Evolutionary conservation across 2,888 invertebrate species (phyloP), one percentile per base, ranked within the genome.

Genomic region (Eristalis pertinax): DNA sequence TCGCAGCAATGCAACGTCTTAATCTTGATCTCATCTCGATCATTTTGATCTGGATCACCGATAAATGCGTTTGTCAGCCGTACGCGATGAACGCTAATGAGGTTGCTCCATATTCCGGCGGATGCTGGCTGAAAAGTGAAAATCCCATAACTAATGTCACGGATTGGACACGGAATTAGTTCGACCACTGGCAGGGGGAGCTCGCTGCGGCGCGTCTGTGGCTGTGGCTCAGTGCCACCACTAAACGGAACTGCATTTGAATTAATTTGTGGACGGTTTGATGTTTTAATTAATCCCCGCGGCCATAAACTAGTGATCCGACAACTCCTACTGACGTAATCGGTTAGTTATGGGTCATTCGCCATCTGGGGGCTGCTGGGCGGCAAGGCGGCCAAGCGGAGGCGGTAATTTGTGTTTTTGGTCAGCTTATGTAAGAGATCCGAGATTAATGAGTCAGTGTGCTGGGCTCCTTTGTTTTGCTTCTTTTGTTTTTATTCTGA

Each of bases 281-380:
- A 82, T 76, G 65, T 60, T 60, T 72, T 76, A 82, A 64, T 73
- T 41, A 76, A 35, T 70, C 70, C 50, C 32, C 24, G 15, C 11
- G 43, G 65, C 62, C 29, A 58, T 81, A 75, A 75, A 81, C 50
- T 58, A 63, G 74, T 15, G 58, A 41, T 64, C 63, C 56, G 43
- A 29, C 32, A 43, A 64, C 26, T 65, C 65, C 41, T 65, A 60
- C 72, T 70, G 82, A 82, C 82, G 76, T 82, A 82, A 82, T 82
- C 81, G 19, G 69, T 75, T 69, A 70, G 41, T 81, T 81, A 81
- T 70, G 75, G 24, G 22, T 26, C 65, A 35, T 72, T 41, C 29
- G 26, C 19, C 1, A 13, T 8, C 15, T n/a, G 26, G 69, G 15
- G 29, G 58, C 32, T 19, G 43, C n/a, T n/a, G 15, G 41, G 22